Conservation (phyloP, 2,888 invertebrate species). For the Torymus tubicola region DNA sequence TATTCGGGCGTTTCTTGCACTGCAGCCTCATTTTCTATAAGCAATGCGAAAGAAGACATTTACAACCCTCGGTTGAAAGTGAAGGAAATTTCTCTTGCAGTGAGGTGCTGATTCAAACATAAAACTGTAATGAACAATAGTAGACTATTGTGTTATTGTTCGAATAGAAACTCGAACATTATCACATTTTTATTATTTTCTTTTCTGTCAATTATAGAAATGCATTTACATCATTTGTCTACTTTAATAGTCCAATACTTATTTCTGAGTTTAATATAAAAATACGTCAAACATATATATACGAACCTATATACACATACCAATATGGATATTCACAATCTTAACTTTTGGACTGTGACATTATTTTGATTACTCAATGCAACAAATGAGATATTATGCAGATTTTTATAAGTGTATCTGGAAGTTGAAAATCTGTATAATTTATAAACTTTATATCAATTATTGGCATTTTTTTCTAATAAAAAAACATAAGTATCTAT, state of each 20-base stretch:
- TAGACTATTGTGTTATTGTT: background rate
- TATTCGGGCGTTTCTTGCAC: background rate
- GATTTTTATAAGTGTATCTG: no score
- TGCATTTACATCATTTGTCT: background rate
- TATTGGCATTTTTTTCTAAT: no score
- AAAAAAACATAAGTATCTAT: no score
- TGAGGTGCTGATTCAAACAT: background rate
- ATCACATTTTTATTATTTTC: slow-evolving; percentile 10
- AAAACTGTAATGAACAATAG: slow-evolving; percentile 26
- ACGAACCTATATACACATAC: no score
- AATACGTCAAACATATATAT: no score
- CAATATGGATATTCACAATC: no score
- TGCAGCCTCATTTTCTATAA: background rate
- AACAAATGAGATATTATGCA: no score
- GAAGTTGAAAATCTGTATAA: no score
- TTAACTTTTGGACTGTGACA: no score
- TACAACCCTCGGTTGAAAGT: slow-evolving; percentile 33
- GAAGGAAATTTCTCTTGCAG: slow-evolving; percentile 36
- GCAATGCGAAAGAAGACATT: background rate
- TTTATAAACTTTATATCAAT: no score
- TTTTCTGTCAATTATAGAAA: slow-evolving; percentile 6
- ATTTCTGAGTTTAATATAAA: no score
- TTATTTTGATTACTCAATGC: no score
- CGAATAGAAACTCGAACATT: background rate
- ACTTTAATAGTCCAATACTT: background rate